Evolutionary conservation across 2,113 vertebrate species (phyloP).

Genomic region (Sylvietta virens): DNA sequence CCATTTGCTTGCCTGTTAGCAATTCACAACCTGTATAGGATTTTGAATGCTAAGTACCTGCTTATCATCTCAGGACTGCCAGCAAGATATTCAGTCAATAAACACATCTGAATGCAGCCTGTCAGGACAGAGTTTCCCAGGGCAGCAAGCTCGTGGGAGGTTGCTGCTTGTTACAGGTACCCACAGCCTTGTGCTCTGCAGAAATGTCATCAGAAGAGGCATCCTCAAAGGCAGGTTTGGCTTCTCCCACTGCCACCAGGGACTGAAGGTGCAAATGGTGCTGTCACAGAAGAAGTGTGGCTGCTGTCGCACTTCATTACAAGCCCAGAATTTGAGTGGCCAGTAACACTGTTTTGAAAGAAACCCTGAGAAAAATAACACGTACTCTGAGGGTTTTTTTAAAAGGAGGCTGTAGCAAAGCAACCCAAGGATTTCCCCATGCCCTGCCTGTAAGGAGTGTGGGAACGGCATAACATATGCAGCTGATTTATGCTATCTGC

Average conservation of each 20-base stretch:
- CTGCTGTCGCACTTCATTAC: background rate
- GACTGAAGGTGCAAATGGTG: background rate
- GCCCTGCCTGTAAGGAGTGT: background rate
- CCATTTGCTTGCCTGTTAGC: background rate
- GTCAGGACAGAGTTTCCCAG: background rate
- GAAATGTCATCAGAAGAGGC: fast-evolving
- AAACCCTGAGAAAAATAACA: background rate
- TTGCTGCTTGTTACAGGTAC: background rate
- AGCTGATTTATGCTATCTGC: background rate
- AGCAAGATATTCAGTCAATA: background rate
- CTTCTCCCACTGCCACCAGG: background rate
- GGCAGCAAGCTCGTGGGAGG: background rate
- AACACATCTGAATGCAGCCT: background rate
- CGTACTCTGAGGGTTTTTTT: background rate
- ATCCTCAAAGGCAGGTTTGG: background rate
- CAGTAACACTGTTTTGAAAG: background rate
- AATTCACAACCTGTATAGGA: background rate
- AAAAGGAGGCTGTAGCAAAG: fast-evolving
- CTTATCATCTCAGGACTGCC: background rate
- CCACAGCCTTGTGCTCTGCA: background rate
- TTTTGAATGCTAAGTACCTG: background rate
- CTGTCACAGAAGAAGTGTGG: background rate
- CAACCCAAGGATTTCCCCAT: background rate
- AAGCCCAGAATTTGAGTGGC: background rate
- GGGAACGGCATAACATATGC: fast-evolving